phyloP scores from a whole-genome alignment of 2,113 vertebrate species.

The Corvus moneduloides region DNA sequence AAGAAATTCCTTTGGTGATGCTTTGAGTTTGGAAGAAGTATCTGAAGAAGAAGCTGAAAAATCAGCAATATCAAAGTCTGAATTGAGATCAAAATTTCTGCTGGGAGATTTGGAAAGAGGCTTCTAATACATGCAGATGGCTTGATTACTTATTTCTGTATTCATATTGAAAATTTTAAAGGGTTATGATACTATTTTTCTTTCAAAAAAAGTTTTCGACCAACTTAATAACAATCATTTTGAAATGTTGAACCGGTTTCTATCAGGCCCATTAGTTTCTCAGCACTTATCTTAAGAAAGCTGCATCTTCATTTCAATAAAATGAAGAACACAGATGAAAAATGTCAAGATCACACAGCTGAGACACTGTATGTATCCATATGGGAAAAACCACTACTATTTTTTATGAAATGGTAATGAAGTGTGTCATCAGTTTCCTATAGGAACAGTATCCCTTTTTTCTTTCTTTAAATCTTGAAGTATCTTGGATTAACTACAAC shows the following conservation, averaged over 20 bases:
- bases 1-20: neutral
- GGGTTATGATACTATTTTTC: neutral
- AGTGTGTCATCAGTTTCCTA: neutral
- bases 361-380: neutral
- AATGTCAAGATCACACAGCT: neutral
- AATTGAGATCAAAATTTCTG: neutral
- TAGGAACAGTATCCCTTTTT: neutral
- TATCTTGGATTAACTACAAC: neutral
- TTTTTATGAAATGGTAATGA: neutral
- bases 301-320: neutral
- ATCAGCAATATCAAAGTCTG: neutral
- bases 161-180: neutral
- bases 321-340: neutral
- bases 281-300: neutral
- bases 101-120: neutral
- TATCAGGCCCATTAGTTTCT: neutral
- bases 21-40: neutral
- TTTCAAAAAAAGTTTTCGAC: neutral
- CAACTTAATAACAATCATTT: neutral
- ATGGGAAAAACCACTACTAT: rapidly evolving
- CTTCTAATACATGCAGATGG: neutral
- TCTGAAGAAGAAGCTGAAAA: neutral
- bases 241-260: neutral
- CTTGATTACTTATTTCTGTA: neutral
- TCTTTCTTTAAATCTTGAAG: neutral